These are phyloP conservation scores for Ctenomys sociabilis DNA, from an alignment of 2,113 vertebrate species.

Conservation along the genomic window DNA sequence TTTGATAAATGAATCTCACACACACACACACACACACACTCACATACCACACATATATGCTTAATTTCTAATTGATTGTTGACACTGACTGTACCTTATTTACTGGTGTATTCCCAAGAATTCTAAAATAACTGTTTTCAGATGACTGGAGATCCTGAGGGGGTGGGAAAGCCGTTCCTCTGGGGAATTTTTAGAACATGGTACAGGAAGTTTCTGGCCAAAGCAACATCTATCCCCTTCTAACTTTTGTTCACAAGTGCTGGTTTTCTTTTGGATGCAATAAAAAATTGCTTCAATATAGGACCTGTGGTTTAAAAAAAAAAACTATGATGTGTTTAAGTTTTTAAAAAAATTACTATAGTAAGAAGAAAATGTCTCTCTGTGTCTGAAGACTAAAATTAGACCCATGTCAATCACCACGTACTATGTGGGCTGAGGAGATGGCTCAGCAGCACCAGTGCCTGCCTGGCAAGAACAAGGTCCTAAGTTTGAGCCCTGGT, in stretches of 20 bases:
- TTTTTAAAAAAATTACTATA: neutral
- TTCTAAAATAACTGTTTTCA: neutral
- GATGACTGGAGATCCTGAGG: neutral
- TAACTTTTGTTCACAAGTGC: neutral
- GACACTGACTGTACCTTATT: neutral
- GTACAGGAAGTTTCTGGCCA: neutral
- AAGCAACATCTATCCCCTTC: neutral
- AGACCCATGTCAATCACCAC: too few relatives aligned
- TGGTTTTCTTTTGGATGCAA: neutral
- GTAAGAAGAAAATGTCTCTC: too few relatives aligned
- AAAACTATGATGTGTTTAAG: neutral
- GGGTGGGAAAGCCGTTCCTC: neutral
- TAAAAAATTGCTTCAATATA: neutral
- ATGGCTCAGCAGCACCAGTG: too few relatives aligned
- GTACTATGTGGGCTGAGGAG: too few relatives aligned
- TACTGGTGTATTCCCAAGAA: neutral
- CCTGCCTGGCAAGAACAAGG: too few relatives aligned
- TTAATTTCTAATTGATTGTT: neutral
- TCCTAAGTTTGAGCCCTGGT: too few relatives aligned
- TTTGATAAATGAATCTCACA: neutral
- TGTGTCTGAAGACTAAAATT: too few relatives aligned
- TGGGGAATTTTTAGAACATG: neutral
- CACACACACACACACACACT: neutral
- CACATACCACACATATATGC: neutral
- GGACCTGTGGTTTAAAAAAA: neutral